Base-by-base conservation (phyloP, 2,797 vertebrate species). In the Hoplostethus atlanticus region DNA sequence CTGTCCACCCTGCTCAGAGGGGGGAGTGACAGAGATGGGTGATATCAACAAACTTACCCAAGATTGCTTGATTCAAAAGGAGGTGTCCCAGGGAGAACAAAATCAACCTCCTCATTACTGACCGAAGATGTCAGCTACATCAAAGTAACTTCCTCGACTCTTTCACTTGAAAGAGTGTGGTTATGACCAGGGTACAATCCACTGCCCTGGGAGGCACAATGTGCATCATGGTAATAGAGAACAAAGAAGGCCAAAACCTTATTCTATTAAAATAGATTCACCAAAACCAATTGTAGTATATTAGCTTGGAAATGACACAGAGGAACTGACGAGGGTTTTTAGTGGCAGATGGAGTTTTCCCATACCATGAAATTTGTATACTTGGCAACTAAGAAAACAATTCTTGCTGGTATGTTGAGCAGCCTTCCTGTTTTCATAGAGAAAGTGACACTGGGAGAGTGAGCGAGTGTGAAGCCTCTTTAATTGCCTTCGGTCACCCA, bases 401-500 rank as follows among this genome's bases (percentile, higher is more conserved):
- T 94, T 94, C 93, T 94, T 89, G 88, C 92, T 93, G 93, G 91
- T 91, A 84, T 47, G 73, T 88, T 90, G 90, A 92, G 91, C 89
- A 93, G 90, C 83, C 88, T 86, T 85, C 83, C 89, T 76, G 80
- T 92, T 86, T 86, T 87, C 84, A 71, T 75, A 71, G 84, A 79
- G 84, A 76, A 64, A 87, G 78, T 74, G 90, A 92, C 84, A 72
- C 85, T 80, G 83, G 72, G 59, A 61, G 89, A 82, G 89, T 73
- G 83, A 85, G 83, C 17, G 76, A 82, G 80, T 84, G 90, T 88
- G 91, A 92, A 93, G 90, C 90, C 87, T 93, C 91, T 91, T 94
- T 95, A 95, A 94, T 95, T 94, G 93, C 90, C 92, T 95, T 93
- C 87, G 92, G 93, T 96, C 96, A 96, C 94, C 95, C 95, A 95